Conservation (phyloP, 2,797 vertebrate genomes). For the Erpetoichthys calabaricus region DNA sequence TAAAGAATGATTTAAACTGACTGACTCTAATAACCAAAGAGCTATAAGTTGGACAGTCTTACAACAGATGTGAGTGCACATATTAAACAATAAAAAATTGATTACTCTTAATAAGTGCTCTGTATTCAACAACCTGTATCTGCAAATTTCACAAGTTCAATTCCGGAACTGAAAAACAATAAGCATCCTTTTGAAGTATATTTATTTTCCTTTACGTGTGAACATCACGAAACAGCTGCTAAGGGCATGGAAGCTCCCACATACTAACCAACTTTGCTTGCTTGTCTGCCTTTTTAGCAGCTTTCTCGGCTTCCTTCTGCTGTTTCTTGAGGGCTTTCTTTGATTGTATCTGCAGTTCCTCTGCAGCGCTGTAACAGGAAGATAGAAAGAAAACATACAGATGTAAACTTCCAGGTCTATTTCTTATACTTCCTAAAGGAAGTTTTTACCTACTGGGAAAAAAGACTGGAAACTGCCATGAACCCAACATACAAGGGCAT, state of each 20-base stretch:
- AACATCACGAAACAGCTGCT: slow-evolving; percentile 36
- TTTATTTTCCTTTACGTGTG: slow-evolving; percentile 17
- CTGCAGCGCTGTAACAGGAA: slow-evolving; percentile 55
- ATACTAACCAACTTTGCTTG: slow-evolving; percentile 51
- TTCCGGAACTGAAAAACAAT: slow-evolving; percentile 50
- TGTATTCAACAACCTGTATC: not conserved
- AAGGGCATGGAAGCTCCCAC: slow-evolving; percentile 3
- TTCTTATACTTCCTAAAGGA: slow-evolving; percentile 70
- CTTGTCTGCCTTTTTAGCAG: slow-evolving; percentile 66
- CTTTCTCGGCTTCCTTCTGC: slow-evolving; percentile 70
- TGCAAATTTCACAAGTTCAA: not conserved
- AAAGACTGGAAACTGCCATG: slow-evolving; percentile 54
- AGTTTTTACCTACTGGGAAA: slow-evolving; percentile 76
- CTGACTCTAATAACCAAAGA: too few species aligned
- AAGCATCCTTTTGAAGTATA: slow-evolving; percentile 16
- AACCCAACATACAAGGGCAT: too few species aligned
- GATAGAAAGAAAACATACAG: slow-evolving; percentile 34
- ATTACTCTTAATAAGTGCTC: too few species aligned
- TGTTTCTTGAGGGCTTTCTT: slow-evolving; percentile 67
- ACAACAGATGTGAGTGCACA: too few species aligned
- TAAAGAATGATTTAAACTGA: too few species aligned
- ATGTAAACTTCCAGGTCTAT: slow-evolving; percentile 58
- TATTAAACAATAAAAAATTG: too few species aligned
- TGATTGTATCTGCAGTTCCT: slow-evolving; percentile 59
- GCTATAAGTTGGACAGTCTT: too few species aligned